Evolutionary conservation across 2,113 vertebrate species (phyloP).

Genomic region (Ranitomeya variabilis): DNA sequence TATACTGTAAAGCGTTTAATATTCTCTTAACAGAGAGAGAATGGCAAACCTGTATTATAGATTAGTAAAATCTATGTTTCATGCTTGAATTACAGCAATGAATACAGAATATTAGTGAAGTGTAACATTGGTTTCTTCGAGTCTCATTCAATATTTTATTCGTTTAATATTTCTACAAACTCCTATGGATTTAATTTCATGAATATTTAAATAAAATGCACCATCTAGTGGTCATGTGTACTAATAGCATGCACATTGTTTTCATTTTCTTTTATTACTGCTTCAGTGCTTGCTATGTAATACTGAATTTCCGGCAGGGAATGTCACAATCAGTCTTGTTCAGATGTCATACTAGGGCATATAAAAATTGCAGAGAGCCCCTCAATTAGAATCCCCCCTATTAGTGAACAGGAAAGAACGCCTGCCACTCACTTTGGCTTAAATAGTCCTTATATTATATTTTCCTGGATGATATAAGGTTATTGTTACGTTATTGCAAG

Average conservation of each 20-base stretch:
- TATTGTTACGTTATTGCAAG: too few species aligned
- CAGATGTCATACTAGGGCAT: too few species aligned
- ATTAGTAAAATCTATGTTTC: neutral
- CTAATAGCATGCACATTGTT: neutral
- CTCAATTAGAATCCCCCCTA: too few species aligned
- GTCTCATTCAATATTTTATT: neutral
- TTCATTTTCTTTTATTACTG: neutral
- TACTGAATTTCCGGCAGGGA: too few species aligned
- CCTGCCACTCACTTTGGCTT: neutral
- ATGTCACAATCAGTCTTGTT: too few species aligned
- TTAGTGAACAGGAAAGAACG: neutral
- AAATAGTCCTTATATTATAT: too few species aligned
- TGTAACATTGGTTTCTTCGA: neutral
- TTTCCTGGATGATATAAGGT: too few species aligned
- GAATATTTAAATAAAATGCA: slow-evolving; percentile 32
- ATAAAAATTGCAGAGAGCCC: too few species aligned
- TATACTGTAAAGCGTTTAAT: neutral
- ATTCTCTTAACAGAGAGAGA: neutral
- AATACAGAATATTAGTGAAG: neutral
- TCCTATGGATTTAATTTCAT: neutral
- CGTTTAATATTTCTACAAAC: neutral
- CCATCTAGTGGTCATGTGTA: slow-evolving; percentile 35
- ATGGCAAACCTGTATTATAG: neutral
- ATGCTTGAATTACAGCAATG: neutral
- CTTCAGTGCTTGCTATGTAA: neutral